Evolutionary conservation across 2,113 vertebrate species (phyloP), one percentile per base, ranked within the genome.

Genomic region (Tricholaema leucomelas): DNA sequence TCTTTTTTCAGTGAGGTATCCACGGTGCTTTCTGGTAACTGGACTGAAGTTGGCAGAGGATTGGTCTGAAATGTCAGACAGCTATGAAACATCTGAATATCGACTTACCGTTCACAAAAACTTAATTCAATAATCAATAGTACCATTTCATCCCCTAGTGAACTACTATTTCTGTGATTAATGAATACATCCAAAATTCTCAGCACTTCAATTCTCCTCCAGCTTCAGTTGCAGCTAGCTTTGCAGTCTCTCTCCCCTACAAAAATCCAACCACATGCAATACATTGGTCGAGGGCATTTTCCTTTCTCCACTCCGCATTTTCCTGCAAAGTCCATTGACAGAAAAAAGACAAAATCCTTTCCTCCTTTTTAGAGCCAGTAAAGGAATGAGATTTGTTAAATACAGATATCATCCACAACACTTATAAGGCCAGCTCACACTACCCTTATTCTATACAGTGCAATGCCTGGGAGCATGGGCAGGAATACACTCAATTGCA

Each of bases 1-100:
- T 98, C 98, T 75, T 98, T 98, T 93, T 97, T 98, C 94, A 97
- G 87, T 2, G 97, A 97, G 60, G 96, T 82, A 14, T 98, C 98
- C 76, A 97, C 94, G 2, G 96, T 92, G 92, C 97, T 96, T 73
- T 98, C 98, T 2, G 97, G 95, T 36, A 98, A 96, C 88, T 96
- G 98, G 24, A 94, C 80, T 44, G 97, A 97, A 72, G 92, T 95
- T 36, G 98, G 95, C 9, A 48, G 90, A n/a, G 97, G 96, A 33
- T 88, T 96, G 78, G 96, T 98, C 98, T 98, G 97, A 91, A 97
- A 97, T 1, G 1, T 24, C 63, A 90, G 81, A 91, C 4, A 70
- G 44, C 25, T 74, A 30, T 85, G 63, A 86, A 69, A 85, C 20
- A 24, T 25, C 73, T 40, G 25, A 44, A 30, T 31, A 58, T 33